These are phyloP conservation scores for Rugalucina vietnamica DNA, from an alignment of 2,888 invertebrate species.

Conservation along the genomic window DNA sequence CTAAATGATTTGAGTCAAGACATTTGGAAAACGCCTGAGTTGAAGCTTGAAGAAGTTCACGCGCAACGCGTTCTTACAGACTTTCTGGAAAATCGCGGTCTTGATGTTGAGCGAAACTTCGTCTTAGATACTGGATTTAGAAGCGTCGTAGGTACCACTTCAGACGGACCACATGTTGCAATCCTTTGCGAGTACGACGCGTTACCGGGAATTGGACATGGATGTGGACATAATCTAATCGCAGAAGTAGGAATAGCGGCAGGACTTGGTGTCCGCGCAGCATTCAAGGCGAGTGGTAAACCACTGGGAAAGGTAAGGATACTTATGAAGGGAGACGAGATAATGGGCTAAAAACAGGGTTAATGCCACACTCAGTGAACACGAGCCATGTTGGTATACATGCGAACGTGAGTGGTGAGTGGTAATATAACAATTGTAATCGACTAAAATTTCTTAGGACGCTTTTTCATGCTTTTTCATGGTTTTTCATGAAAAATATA, in stretches of 20 bases:
- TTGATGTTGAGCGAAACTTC: slow-evolving; percentile 71
- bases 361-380: too few species aligned
- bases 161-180: slow-evolving; percentile 43
- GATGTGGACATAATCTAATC: slow-evolving; percentile 83
- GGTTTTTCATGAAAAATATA: too few species aligned
- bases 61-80: slow-evolving; percentile 70
- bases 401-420: too few species aligned
- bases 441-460: too few species aligned
- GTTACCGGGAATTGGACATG: slow-evolving; percentile 82
- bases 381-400: too few species aligned
- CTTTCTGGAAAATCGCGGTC: slow-evolving; percentile 75
- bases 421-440: too few species aligned
- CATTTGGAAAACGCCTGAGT: slow-evolving; percentile 81
- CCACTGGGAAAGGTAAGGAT: slow-evolving; percentile 63
- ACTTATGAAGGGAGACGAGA: too few species aligned
- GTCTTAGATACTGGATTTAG: slow-evolving; percentile 72
- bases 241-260: slow-evolving; percentile 81
- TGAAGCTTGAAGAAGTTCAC: slow-evolving; percentile 73
- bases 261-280: slow-evolving; percentile 76
- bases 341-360: too few species aligned
- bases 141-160: slow-evolving; percentile 50
- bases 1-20: slow-evolving; percentile 74
- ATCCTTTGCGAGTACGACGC: slow-evolving; percentile 83
- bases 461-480: too few species aligned
- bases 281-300: slow-evolving; percentile 64